Evolutionary conservation across 2,113 vertebrate genomes (phyloP).

Genomic region (Synchiropus splendidus): DNA sequence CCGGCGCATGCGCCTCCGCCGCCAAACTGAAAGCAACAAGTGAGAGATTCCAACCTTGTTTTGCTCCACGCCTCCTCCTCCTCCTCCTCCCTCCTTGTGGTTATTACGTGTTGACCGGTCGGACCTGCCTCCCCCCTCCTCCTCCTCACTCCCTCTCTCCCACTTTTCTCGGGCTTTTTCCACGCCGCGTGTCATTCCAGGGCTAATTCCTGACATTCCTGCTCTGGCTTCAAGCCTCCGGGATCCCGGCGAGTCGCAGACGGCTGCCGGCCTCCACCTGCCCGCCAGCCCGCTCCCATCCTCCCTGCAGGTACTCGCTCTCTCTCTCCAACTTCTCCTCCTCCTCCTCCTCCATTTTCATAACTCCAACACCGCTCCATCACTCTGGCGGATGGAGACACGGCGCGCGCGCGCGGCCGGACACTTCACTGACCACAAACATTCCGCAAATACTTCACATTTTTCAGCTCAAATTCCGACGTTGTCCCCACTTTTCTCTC

Average conservation of each 20-base stretch:
- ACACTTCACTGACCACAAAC: conserved; percentile 16
- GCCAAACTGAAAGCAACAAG: too few species aligned
- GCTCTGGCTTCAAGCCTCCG: conserved; percentile 59
- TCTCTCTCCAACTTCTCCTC: too few species aligned
- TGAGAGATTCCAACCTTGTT: conserved; percentile 7
- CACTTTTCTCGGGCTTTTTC: conserved; percentile 61
- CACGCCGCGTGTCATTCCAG: conserved; percentile 68
- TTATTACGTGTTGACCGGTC: conserved; percentile 56
- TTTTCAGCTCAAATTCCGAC: conserved; percentile 45
- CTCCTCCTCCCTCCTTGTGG: conserved; percentile 23
- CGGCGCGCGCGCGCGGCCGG: conserved; percentile 6
- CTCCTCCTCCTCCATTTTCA: neutral
- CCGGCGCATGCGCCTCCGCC: too few species aligned
- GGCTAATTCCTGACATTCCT: conserved; percentile 74
- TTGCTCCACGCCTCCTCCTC: conserved; percentile 14
- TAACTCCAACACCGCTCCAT: too few species aligned
- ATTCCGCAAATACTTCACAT: conserved; percentile 59
- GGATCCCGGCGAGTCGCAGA: conserved; percentile 47
- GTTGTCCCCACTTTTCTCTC: conserved; percentile 37
- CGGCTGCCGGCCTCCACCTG: conserved; percentile 22
- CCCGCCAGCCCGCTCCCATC: neutral
- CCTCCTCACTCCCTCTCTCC: conserved; percentile 32
- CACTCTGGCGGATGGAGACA: too few species aligned
- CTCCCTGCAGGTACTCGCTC: too few species aligned
- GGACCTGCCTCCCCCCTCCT: conserved; percentile 28